Base-by-base conservation (phyloP, 2,888 invertebrate species). In the Ormyrus labotus region DNA sequence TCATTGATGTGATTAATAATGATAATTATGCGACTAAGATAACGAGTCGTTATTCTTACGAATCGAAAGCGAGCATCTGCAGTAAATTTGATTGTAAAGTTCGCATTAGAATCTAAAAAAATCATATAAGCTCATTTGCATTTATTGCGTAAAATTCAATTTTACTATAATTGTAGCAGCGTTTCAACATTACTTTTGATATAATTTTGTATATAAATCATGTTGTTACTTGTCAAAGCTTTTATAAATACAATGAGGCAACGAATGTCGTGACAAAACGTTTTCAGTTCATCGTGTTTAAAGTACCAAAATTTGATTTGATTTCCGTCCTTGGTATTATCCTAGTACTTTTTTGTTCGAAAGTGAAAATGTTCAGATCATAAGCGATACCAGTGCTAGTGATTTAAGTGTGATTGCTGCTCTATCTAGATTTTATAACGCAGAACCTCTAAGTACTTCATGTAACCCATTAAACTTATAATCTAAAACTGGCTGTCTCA, bases 351-450 rank as follows among this genome's bases (percentile, higher is more conserved):
- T 34, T 34, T 50, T 5, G 51, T 76, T 77, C 8, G 64, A 81
- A 73, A 47, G 45, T 72, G 45, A 67, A 71, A 71, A 64, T 61
- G 61, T 68, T 57, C 53, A 72, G 61, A 61, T 50, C 45, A 11
- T 65, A 81, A 75, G 78, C 47, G 57, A 68, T 45, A 58, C 69
- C 13, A 70, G 58, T 72, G 13, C 57, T 76, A 63, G 76, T 50
- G 53, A 69, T 76, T 78, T 80, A 65, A 76, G 69, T 79, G 69
- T 64, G 68, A 64, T 69, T 73, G 19, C 63, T 48, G 69, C 65
- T 76, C 67, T 69, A 64, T 50, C 34, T 82, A 80, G 76, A 80
- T 80, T 82, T 81, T 83, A 76, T 78, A 81, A 68, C 48, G 53
- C 57, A 60, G 63, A 61, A 74, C 58, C 71, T 70, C 61, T 72